A percentile compares a stretch with the other conserved stretches of the same genome.
phyloP scores from a whole-genome alignment of 2,113 vertebrate species.

The Atrichornis clamosus region DNA sequence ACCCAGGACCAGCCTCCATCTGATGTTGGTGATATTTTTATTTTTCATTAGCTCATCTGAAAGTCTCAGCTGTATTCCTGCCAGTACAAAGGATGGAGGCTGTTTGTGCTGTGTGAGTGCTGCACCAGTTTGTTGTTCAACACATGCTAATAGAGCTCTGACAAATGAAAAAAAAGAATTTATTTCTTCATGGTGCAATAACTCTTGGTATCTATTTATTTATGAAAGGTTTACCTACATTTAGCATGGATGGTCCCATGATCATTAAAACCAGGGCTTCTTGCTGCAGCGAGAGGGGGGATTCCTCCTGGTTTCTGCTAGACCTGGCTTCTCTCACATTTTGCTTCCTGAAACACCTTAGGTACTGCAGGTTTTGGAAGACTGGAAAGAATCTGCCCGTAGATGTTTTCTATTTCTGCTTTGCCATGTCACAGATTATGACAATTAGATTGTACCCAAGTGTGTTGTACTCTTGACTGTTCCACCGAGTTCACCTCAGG shows the following conservation, averaged over 20 bases:
- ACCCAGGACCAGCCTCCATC: background rate
- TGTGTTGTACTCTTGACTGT: background rate
- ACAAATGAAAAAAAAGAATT: background rate
- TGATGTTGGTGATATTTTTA: conserved; percentile 1
- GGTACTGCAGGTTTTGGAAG: background rate
- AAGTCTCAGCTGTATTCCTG: background rate
- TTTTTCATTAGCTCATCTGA: background rate
- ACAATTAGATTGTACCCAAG: background rate
- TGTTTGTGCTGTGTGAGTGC: rapidly evolving
- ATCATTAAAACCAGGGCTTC: background rate
- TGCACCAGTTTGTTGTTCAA: background rate
- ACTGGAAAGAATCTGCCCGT: background rate
- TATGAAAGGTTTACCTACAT: background rate
- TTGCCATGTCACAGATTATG: background rate
- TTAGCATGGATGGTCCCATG: rapidly evolving
- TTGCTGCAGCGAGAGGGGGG: background rate
- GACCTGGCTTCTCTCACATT: background rate
- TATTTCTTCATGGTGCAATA: background rate
- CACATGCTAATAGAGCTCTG: background rate
- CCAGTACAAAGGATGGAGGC: background rate
- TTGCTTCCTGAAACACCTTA: background rate
- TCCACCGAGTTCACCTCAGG: background rate
- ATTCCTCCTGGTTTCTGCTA: background rate
- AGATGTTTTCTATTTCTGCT: background rate
- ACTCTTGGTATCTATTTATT: background rate